Conservation (phyloP, 2,888 invertebrate species). For the Phragmatobia fuliginosa region DNA sequence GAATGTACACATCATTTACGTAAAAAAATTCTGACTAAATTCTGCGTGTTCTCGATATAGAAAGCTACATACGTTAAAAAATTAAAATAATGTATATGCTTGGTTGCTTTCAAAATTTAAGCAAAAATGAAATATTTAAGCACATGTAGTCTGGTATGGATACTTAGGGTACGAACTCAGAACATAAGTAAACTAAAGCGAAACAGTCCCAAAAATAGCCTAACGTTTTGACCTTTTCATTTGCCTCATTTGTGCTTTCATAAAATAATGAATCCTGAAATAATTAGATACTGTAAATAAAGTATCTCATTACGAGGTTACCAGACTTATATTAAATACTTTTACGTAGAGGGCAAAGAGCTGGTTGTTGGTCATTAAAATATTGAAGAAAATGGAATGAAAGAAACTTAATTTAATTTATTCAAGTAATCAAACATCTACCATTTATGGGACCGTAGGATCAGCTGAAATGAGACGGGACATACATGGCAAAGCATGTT, state of each 20-base stretch:
- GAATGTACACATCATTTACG: no score
- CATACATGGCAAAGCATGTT: no score
- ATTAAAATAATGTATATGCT: not conserved
- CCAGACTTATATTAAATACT: not conserved
- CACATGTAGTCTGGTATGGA: not conserved
- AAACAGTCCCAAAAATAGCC: not conserved
- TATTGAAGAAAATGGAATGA: no score
- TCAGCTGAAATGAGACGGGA: no score
- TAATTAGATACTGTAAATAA: not conserved
- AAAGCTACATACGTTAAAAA: not conserved
- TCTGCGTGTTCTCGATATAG: no score
- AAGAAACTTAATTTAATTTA: not conserved
- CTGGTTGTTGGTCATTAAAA: not conserved
- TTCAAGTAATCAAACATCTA: no score
- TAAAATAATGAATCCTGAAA: not conserved
- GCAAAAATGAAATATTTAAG: not conserved
- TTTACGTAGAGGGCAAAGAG: not conserved
- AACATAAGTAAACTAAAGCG: not conserved
- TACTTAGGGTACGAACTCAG: not conserved
- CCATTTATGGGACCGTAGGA: no score
- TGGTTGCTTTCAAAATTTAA: not conserved
- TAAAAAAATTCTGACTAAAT: no score
- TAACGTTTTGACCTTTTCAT: not conserved
- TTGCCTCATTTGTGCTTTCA: not conserved
- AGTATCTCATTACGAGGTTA: not conserved